A percentile compares a stretch with the other conserved stretches of the same genome.
These are phyloP conservation scores for Pyrrhosoma nymphula DNA, from an alignment of 2,888 invertebrate genomes.

Conservation along the genomic window DNA sequence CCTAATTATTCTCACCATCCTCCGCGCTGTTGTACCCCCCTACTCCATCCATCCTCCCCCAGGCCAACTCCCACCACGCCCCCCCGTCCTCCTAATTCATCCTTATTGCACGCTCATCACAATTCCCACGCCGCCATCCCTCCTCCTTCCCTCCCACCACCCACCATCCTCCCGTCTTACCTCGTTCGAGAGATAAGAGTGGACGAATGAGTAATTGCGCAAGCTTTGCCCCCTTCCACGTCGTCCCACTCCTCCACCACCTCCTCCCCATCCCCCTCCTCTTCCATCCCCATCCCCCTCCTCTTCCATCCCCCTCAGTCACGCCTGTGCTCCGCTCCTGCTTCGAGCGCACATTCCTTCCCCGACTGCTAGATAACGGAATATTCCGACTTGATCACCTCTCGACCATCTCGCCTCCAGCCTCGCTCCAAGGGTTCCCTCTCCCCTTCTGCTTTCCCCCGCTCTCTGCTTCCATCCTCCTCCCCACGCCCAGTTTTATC, in stretches of 20 bases:
- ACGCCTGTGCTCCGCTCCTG: not conserved
- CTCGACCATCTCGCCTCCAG: slow-evolving; percentile 19
- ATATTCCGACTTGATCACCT: slow-evolving; percentile 58
- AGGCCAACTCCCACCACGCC: not conserved
- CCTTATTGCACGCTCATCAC: slow-evolving; percentile 39
- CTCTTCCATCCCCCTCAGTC: not conserved
- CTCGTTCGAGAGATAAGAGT: slow-evolving; percentile 37
- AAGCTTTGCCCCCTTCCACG: not conserved
- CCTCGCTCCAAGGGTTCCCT: not conserved
- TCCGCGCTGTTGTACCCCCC: not conserved
- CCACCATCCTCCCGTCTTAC: not conserved
- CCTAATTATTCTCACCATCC: slow-evolving; percentile 12
- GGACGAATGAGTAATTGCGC: slow-evolving; percentile 29
- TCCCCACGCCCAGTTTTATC: not conserved
- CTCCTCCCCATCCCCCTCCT: not conserved
- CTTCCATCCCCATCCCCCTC: not conserved
- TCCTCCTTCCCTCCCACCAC: not conserved
- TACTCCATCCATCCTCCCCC: not conserved
- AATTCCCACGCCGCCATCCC: not conserved
- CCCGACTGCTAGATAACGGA: slow-evolving; percentile 48
- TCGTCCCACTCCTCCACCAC: not conserved
- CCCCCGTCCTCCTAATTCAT: not conserved
- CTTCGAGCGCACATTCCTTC: slow-evolving; percentile 24
- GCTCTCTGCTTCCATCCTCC: not conserved
- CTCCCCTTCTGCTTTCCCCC: not conserved